phyloP scores from a whole-genome alignment of 2,888 invertebrate species.

The Chesias legatella region DNA sequence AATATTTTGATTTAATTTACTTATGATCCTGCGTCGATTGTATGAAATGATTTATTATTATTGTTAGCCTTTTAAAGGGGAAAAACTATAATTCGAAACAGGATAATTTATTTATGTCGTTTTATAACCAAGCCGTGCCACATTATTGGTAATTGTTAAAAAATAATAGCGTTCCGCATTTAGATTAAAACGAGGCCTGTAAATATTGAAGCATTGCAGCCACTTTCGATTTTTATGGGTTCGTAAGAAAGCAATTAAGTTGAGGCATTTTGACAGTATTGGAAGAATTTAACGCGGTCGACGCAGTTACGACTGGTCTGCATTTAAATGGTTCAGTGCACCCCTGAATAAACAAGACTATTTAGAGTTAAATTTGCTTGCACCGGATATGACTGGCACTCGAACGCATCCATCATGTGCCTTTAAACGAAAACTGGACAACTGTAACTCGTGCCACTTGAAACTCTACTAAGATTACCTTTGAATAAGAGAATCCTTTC shows the following conservation, averaged over 20 bases:
- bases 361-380: conserved; percentile 75
- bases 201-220: conserved; percentile 60
- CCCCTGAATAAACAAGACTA: conserved; percentile 77
- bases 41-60: too few species aligned
- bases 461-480: conserved; percentile 41
- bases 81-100: conserved; percentile 32
- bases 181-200: conserved; percentile 52
- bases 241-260: conserved; percentile 75
- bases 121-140: conserved; percentile 30
- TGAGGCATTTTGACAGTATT: conserved; percentile 75
- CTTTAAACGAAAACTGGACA: conserved; percentile 60
- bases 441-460: conserved; percentile 45
- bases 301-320: conserved; percentile 64
- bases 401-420: conserved; percentile 67
- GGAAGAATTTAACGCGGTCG: conserved; percentile 75
- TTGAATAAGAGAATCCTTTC: conserved; percentile 44
- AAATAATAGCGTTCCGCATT: conserved; percentile 58
- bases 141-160: conserved; percentile 49
- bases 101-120: conserved; percentile 20
- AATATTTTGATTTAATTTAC: too few species aligned
- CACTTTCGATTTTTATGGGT: conserved; percentile 69
- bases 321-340: conserved; percentile 76
- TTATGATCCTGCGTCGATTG: too few species aligned
- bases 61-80: conserved; percentile 35
- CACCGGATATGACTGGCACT: conserved; percentile 76